Evolutionary conservation across 2,797 vertebrate species (phyloP), one percentile per base, ranked within the genome.

Genomic region (Lagodon rhomboides): DNA sequence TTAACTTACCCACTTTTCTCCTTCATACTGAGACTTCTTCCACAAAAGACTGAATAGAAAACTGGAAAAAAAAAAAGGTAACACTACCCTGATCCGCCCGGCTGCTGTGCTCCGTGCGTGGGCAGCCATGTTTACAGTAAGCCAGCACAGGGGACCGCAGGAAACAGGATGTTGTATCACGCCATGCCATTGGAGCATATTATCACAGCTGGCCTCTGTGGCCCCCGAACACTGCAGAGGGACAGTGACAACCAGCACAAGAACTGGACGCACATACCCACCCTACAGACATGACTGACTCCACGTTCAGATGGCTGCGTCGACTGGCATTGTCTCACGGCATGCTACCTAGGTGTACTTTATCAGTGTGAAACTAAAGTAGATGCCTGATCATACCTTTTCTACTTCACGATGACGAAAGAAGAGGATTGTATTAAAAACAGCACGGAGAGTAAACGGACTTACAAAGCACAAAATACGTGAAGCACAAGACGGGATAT

Each of bases 121-220:
- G 94, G 94, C 92, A 94, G 95, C 95, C 95, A 94, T 97, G 96
- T 97, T 98, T 96, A 97, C 95, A 96, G 93, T 83, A 91, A 89
- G 92, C 62, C 76, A 69, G 72, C 50, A 59, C 76, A 79, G 85
- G 83, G 58, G 85, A 88, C 89, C 66, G 86, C 83, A 84, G 85
- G 85, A 85, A 79, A 72, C 84, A 65, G 87, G 90, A 92, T 84
- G 85, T 84, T 74, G 60, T 65, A 79, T 87, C 82, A 80, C 58
- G 18, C 55, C 72, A 76, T 66, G 82, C 71, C 68, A 70, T 75
- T 55, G 74, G 73, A 75, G 73, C 77, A 75, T 88, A 87, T 92
- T 91, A 86, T 94, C 85, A 84, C 86, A 92, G 92, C 89, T 89
- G 88, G 89, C 82, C 83, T 83, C 71, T 84, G 78, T 72, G 82